Conservation (phyloP, 2,113 vertebrate species). For the Sylvia atricapilla region DNA sequence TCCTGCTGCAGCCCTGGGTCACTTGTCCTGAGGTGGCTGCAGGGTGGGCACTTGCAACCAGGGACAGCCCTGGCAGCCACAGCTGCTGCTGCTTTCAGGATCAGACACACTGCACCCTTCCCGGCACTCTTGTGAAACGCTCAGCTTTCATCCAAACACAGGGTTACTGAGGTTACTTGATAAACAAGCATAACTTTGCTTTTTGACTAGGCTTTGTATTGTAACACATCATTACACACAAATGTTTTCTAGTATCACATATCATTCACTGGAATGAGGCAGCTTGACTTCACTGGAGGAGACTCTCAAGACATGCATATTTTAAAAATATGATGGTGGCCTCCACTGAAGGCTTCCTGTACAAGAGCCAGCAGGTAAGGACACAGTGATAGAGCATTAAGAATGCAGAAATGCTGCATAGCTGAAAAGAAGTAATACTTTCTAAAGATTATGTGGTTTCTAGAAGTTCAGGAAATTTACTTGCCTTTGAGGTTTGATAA, state of each 20-base stretch:
- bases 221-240: not conserved
- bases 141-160: not conserved
- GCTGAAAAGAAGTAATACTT: not conserved
- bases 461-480: not conserved
- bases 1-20: not conserved
- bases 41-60: not conserved
- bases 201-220: not conserved
- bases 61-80: not conserved
- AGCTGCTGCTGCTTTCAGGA: not conserved
- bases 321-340: not conserved
- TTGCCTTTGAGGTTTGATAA: not conserved
- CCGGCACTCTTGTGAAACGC: not conserved
- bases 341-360: not conserved
- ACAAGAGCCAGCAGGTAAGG: not conserved
- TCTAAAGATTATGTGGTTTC: not conserved
- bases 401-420: not conserved
- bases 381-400: not conserved
- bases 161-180: too few relatives aligned
- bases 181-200: not conserved
- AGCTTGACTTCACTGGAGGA: not conserved
- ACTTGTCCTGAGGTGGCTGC: rapidly evolving
- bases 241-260: not conserved
- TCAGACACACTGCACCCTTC: not conserved
- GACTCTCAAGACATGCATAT: not conserved
- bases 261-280: not conserved